A percentile compares a stretch with the other conserved stretches of the same genome.
Evolutionary conservation across 1,140 invertebrate species (phyloP).

Genomic region (Solenopsis fugax): DNA sequence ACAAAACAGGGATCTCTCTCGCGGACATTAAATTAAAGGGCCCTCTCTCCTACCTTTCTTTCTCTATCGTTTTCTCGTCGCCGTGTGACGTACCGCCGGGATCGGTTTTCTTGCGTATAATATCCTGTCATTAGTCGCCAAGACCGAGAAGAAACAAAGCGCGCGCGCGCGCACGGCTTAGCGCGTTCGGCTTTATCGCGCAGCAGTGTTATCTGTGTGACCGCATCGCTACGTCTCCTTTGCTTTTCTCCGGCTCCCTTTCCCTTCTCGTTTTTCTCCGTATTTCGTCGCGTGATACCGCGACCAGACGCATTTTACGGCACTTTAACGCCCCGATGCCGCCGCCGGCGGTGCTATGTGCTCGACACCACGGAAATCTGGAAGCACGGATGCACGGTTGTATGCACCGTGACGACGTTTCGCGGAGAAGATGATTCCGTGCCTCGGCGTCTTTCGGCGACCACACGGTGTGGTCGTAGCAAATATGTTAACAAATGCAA

Average conservation of each 20-base stretch:
- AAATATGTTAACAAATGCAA: constrained; percentile 35
- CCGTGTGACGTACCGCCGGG: constrained; percentile 45
- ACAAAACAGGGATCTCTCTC: constrained; percentile 33
- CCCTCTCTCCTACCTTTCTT: not conserved
- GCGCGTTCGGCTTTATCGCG: constrained; percentile 55
- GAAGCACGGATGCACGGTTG: constrained; percentile 37
- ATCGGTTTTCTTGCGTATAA: constrained; percentile 73
- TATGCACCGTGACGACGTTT: constrained; percentile 48
- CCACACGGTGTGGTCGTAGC: not conserved
- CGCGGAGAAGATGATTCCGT: constrained; percentile 29
- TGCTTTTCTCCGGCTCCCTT: constrained; percentile 1
- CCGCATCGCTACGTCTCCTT: constrained; percentile 5
- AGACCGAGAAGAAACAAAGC: constrained; percentile 64
- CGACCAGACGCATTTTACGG: constrained; percentile 62
- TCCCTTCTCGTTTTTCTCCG: not conserved
- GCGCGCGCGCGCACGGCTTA: constrained; percentile 23
- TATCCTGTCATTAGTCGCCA: constrained; percentile 73
- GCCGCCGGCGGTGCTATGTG: not conserved
- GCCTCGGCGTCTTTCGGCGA: constrained; percentile 8
- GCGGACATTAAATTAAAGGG: constrained; percentile 68
- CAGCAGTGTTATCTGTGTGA: constrained; percentile 56
- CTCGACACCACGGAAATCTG: constrained; percentile 39
- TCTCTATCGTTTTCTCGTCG: constrained; percentile 30
- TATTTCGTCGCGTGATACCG: constrained; percentile 64
- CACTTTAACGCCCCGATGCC: constrained; percentile 64